phyloP scores from a whole-genome alignment of 2,113 vertebrate species.

The Emydocephalus ijimae region DNA sequence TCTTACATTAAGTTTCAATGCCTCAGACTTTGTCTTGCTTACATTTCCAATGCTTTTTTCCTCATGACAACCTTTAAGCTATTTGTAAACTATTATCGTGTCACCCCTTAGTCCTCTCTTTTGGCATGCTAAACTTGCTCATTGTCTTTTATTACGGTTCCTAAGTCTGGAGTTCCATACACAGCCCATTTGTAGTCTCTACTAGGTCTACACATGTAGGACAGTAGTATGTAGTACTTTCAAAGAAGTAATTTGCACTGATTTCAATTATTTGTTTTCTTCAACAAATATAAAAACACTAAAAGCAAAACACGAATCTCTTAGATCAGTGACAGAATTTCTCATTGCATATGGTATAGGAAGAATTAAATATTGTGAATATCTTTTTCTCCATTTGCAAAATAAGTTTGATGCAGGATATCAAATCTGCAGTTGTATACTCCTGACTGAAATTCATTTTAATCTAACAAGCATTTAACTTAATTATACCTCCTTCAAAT shows the following conservation, averaged over 20 bases:
- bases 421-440: constrained; percentile 39
- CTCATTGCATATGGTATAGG: neutral
- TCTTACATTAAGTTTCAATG: neutral
- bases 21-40: neutral
- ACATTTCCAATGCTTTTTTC: neutral
- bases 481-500: constrained; percentile 50
- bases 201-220: neutral
- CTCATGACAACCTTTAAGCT: neutral
- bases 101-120: neutral
- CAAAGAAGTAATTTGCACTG: neutral
- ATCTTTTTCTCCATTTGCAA: neutral
- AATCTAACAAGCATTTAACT: constrained; percentile 52
- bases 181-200: neutral
- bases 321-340: neutral
- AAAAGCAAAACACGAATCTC: neutral
- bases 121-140: neutral
- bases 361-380: neutral
- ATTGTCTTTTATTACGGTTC: neutral
- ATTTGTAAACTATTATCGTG: neutral
- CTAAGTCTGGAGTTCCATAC: neutral
- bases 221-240: neutral
- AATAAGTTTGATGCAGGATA: neutral
- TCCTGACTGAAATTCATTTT: constrained; percentile 33
- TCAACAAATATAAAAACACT: neutral
- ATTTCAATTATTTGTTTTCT: neutral